These are phyloP conservation scores for Morone saxatilis DNA, from an alignment of 2,113 vertebrate species.

Conservation along the genomic window DNA sequence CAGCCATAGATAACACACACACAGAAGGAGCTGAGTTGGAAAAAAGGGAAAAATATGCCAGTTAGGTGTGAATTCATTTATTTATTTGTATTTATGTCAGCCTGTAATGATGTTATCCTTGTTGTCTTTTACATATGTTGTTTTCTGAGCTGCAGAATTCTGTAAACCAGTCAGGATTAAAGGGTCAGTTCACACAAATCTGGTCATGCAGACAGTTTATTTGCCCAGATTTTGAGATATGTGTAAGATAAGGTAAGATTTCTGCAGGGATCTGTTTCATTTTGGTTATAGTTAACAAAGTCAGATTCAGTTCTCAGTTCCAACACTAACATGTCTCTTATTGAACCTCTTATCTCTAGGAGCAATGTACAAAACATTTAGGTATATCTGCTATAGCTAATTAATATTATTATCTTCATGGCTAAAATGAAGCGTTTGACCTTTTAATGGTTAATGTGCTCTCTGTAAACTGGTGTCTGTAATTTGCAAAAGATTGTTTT, in stretches of 20 bases:
- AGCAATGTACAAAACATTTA: too few relatives aligned
- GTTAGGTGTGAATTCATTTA: conserved; percentile 27
- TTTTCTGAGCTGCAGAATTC: conserved; percentile 26
- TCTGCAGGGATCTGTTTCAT: background rate
- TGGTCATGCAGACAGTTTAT: background rate
- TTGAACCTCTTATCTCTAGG: background rate
- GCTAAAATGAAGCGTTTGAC: background rate
- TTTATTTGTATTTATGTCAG: conserved; percentile 32
- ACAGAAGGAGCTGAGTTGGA: conserved; percentile 13
- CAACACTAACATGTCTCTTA: background rate
- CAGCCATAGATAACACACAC: conserved; percentile 39
- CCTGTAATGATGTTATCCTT: conserved; percentile 7
- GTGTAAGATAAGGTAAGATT: background rate
- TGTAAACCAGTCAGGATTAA: conserved; percentile 1
- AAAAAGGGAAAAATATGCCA: background rate
- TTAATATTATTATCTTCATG: background rate
- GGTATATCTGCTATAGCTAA: background rate
- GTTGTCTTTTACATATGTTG: conserved; percentile 16
- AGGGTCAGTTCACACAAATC: conserved; percentile 8
- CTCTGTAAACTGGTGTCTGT: too few relatives aligned
- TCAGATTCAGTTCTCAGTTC: background rate
- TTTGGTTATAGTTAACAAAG: background rate
- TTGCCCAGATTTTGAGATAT: background rate
- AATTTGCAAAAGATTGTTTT: background rate
- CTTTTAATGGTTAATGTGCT: too few relatives aligned